Percentiles rank a stretch among this genome's conserved stretches.
Evolutionary conservation across 2,113 vertebrate genomes (phyloP).

Genomic region (Pelvicachromis taeniatus): DNA sequence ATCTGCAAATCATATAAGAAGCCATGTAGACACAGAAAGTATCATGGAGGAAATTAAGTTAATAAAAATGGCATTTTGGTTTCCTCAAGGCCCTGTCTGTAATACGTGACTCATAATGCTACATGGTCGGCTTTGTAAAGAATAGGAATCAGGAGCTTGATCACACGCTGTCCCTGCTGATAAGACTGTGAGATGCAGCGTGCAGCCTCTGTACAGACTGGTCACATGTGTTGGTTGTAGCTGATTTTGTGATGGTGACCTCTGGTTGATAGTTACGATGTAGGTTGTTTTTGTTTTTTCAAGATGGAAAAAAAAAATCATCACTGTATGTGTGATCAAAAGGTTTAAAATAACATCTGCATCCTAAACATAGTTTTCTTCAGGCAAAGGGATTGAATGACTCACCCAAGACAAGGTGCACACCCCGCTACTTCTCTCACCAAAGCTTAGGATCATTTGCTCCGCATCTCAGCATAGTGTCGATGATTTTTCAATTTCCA

Average conservation of each 20-base stretch:
- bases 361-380: slow-evolving; percentile 23
- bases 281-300: background rate
- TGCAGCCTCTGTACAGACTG: background rate
- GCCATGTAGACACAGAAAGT: background rate
- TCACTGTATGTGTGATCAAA: background rate
- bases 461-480: slow-evolving; percentile 5
- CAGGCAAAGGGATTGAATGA: slow-evolving; percentile 18
- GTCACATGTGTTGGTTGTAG: background rate
- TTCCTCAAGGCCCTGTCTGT: background rate
- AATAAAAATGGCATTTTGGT: slow-evolving; percentile 2
- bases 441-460: slow-evolving; percentile 58
- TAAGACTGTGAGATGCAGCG: background rate
- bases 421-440: background rate
- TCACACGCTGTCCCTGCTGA: background rate
- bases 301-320: background rate
- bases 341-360: slow-evolving; percentile 29
- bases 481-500: slow-evolving; percentile 57
- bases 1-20: background rate
- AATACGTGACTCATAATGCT: slow-evolving; percentile 22
- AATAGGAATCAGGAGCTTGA: background rate
- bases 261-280: background rate
- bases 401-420: slow-evolving; percentile 6
- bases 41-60: background rate
- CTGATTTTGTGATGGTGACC: background rate
- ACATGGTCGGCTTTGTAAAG: background rate